Evolutionary conservation across 23 tunicate species (phyloP), one percentile per base, ranked within the genome.

Genomic region (Halocynthia aurantium): DNA sequence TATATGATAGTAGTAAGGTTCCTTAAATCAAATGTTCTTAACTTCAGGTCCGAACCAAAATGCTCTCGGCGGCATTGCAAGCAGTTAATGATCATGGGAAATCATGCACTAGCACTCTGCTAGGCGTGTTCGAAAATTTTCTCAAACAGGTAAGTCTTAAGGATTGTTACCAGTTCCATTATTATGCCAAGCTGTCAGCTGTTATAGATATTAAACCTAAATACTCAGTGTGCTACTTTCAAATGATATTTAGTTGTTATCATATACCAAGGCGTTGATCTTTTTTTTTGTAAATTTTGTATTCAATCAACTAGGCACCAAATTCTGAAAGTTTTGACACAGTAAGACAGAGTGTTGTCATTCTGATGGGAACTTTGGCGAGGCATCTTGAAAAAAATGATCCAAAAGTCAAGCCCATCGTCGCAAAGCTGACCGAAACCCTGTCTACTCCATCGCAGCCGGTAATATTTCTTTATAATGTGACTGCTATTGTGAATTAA

Each of bases 381-480:
- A 77, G 82, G 22, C 99, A 94, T 94, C 63, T 94, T 66, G 90
- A 88, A 72, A 81, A 81, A 62, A 81, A 69, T 65, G 84, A 94
- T 61, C 91, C 99, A 61, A 84, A 81, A 72, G 85, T 94, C 17
- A 88, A 88, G 63, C 99, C 99, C 0, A 94, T 94, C 68, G 88
- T 94, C 9, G 95, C 90, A 13, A 88, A 94, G 75, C 95, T 94
- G 6, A 88, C 87, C 10, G 95, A 88, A 56, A 82, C 95, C 11
- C 76, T 94, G 8, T 88, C 95, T 5, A 88, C 94, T 49, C 99
- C 99, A 10, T 88, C 99, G 7, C 95, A 94, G 74, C 80, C 81
- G 58, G 98, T 92, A 55, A 71, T 85, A 10, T 13, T 60, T 60
- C 4, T 2, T 60, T 60, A n/a, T 13, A 13, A 13, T 0, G 17